A percentile compares a stretch with the other conserved stretches of the same genome.
Conservation (phyloP, 2,113 vertebrate genomes). For the Pedetes capensis region DNA sequence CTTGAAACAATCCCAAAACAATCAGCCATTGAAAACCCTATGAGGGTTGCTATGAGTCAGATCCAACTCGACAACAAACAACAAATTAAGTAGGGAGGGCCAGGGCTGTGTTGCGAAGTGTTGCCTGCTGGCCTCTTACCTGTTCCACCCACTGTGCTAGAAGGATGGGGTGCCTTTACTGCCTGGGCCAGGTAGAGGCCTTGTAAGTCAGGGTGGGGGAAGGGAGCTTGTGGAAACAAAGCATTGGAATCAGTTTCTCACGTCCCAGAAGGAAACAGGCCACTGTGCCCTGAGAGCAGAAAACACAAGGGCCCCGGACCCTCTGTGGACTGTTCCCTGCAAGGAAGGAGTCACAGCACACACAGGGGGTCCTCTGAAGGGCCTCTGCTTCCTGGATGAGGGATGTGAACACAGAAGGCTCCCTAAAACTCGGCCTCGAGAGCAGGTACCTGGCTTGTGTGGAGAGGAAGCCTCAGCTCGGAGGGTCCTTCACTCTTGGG, state of each 20-base stretch:
- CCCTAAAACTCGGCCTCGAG: not conserved
- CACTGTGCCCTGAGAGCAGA: not conserved
- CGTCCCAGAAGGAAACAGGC: not conserved
- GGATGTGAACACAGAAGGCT: not conserved
- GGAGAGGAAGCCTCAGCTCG: not conserved
- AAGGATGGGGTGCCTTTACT: not conserved
- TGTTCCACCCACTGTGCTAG: not conserved
- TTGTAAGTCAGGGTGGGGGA: not conserved
- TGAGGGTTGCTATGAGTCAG: too few species aligned
- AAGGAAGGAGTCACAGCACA: not conserved
- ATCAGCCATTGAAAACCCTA: too few species aligned
- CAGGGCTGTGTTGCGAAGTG: not conserved
- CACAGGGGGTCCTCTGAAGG: not conserved
- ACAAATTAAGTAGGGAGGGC: too few species aligned
- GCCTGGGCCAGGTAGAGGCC: not conserved
- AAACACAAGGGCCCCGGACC: not conserved
- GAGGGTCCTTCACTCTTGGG: not conserved
- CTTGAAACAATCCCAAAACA: too few species aligned
- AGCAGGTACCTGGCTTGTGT: not conserved
- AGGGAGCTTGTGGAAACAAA: not conserved
- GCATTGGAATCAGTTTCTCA: not conserved
- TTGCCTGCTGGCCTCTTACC: not conserved
- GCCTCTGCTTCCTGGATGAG: not conserved
- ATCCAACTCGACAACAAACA: too few species aligned
- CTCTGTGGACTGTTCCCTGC: not conserved